Conservation (phyloP, 2,797 vertebrate species). For the Pseudocheirus occidentalis region DNA sequence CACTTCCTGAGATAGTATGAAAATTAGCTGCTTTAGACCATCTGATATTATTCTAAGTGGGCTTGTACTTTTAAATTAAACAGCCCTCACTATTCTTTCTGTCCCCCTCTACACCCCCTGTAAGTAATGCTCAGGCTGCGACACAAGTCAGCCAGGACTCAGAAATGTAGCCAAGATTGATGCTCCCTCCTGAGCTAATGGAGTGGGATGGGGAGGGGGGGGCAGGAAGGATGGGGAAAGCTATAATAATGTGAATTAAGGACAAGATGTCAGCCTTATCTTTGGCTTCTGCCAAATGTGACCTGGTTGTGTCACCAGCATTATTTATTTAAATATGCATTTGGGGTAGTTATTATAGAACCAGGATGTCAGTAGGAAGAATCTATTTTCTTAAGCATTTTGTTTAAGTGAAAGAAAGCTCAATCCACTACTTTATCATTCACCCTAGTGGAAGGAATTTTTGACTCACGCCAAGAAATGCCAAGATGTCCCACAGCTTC, state of each 20-base stretch:
- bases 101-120: background rate
- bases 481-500: background rate
- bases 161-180: conserved; percentile 35
- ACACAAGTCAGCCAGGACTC: background rate
- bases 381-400: conserved; percentile 50
- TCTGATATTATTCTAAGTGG: background rate
- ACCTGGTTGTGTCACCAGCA: conserved; percentile 14
- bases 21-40: conserved; percentile 29
- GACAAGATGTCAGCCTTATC: conserved; percentile 42
- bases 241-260: conserved; percentile 52
- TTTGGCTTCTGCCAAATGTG: conserved; percentile 20
- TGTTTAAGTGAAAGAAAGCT: conserved; percentile 19
- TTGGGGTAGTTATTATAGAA: conserved; percentile 59
- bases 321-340: conserved; percentile 60
- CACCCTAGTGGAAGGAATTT: background rate
- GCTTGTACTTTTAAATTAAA: conserved; percentile 37
- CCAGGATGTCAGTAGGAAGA: conserved; percentile 26
- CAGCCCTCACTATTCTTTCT: background rate
- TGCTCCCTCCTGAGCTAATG: conserved; percentile 39
- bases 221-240: background rate
- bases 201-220: background rate
- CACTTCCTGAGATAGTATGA: conserved; percentile 4
- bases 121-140: background rate
- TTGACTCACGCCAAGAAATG: conserved; percentile 41
- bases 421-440: conserved; percentile 28